Conservation (phyloP, 53 echinoderm and acorn worm genomes). For the Holothuria scabra region DNA sequence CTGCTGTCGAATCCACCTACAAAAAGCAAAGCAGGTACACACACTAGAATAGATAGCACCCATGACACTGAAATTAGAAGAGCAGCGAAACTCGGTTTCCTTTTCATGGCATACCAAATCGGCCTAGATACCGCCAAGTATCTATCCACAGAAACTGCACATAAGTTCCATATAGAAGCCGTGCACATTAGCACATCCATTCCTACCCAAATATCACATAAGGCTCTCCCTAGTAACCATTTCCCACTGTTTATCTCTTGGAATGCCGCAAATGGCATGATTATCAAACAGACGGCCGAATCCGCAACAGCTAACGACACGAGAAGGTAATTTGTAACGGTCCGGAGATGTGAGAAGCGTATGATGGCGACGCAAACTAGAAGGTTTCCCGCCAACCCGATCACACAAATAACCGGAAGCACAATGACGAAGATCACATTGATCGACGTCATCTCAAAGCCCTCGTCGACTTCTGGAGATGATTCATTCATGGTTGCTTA, state of each 20-base stretch:
- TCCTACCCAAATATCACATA: conserved; percentile 90
- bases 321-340: conserved; percentile 35
- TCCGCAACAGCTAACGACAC: conserved; percentile 31
- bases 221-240: conserved; percentile 80
- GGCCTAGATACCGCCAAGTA: conserved; percentile 90
- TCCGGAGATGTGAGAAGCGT: conserved; percentile 27
- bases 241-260: conserved; percentile 60
- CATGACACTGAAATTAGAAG: conserved; percentile 67
- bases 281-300: conserved; percentile 43
- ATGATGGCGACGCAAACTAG: conserved; percentile 30
- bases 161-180: conserved; percentile 92
- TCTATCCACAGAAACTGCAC: conserved; percentile 87
- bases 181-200: conserved; percentile 87
- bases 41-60: conserved; percentile 76
- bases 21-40: conserved; percentile 84
- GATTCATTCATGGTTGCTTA: no score
- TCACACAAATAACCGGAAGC: conserved; percentile 26
- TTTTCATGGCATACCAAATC: conserved; percentile 83
- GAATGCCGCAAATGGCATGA: conserved; percentile 37
- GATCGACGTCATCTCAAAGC: conserved; percentile 25
- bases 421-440: conserved; percentile 30
- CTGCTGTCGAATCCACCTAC: conserved; percentile 74
- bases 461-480: background rate
- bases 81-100: conserved; percentile 83
- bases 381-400: conserved; percentile 34